Evolutionary conservation across 1,140 invertebrate genomes (phyloP), one percentile per base, ranked within the genome.

Genomic region (Manduca sexta): DNA sequence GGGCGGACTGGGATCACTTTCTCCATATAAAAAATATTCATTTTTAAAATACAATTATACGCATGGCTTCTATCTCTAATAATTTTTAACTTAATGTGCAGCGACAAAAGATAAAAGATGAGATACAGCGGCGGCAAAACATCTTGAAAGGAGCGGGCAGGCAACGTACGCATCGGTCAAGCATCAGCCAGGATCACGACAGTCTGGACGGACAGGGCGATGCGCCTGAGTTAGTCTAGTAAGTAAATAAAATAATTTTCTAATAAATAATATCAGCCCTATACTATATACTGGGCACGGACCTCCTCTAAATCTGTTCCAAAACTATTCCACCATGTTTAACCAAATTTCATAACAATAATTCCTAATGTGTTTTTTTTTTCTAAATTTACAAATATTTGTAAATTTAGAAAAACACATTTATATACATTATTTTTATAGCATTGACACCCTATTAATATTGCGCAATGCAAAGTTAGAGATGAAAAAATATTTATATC

Each of bases 101-200:
- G 89, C 73, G 84, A 44, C 76, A 92, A 86, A 88, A 88, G 51
- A 86, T 93, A 17, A 89, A 91, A 65, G 89, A 91, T 72, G 92
- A 94, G 76, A 90, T 94, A 46, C 86, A 90, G 49, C 88, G 88
- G 47, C 87, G 91, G 18, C 88, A 92, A 65, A 90, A 92, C 65
- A 90, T 89, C 11, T 63, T 93, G 13, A 90, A 89, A 68, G 87
- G 89, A 60, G 92, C 92, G 53, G 79, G 84, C 1, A 69, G 64
- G 33, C 58, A 69, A 15, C 43, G 71, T n/a, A 63, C 58, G 18
- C 56, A 57, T 13, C 41, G 55, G 11, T 55, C 57, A 4, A 80
- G 69, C 40, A 31, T 58, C 1, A 69, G 69, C 51, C 49, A 69
- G 40, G 56, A 71, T 40, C 45, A 35, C n/a, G 59, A 68, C 26